Percentiles rank a stretch among this genome's conserved stretches.
These are phyloP conservation scores for Grammomys surdaster DNA, from an alignment of 2,113 vertebrate genomes.

Conservation along the genomic window DNA sequence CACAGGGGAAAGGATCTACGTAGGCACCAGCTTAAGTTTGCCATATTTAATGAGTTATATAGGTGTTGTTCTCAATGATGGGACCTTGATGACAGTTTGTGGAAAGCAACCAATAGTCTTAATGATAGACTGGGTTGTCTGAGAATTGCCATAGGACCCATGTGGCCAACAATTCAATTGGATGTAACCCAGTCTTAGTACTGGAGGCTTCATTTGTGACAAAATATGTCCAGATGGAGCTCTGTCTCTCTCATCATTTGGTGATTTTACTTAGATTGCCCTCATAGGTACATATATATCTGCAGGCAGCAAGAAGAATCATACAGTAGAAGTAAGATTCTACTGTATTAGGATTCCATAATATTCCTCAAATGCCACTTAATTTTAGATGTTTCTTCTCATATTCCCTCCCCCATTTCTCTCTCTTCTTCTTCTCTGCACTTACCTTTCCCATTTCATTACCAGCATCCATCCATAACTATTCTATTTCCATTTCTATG, in stretches of 20 bases:
- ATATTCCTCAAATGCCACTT: neutral
- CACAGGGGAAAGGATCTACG: neutral
- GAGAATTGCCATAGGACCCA: neutral
- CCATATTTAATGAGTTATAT: neutral
- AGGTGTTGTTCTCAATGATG: neutral
- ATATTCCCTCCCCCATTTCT: no score
- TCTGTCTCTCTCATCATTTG: neutral
- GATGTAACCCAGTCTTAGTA: neutral
- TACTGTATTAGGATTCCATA: neutral
- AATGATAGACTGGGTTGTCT: neutral
- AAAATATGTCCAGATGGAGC: neutral
- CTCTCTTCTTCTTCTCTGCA: neutral
- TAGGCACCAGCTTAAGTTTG: neutral
- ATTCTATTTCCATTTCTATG: neutral
- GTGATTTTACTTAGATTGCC: neutral
- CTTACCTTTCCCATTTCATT: neutral
- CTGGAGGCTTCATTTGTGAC: neutral
- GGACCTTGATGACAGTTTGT: neutral
- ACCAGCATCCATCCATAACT: neutral
- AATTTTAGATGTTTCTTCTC: neutral
- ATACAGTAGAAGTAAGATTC: neutral
- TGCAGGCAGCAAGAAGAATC: no score
- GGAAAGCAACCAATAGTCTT: neutral
- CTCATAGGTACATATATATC: neutral
- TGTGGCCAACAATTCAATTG: neutral